These are phyloP conservation scores for Apostichopus leukothele DNA, from an alignment of 53 echinoderm and acorn worm species.

Conservation along the genomic window DNA sequence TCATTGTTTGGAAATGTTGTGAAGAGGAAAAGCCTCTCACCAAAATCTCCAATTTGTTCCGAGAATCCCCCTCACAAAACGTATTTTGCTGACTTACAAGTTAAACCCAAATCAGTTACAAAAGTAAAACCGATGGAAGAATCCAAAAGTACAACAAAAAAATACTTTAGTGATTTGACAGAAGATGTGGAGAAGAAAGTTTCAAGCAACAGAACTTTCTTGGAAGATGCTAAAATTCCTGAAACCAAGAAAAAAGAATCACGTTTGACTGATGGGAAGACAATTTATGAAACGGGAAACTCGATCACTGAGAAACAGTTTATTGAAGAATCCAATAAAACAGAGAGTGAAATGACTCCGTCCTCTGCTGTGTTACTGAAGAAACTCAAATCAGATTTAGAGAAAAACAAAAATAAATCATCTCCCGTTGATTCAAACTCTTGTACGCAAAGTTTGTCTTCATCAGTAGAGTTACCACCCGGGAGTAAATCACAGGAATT, in stretches of 20 bases:
- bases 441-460: neutral
- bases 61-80: neutral
- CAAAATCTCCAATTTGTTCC: constrained; percentile 27
- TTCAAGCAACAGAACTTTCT: neutral
- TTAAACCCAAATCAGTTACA: neutral
- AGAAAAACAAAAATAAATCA: neutral
- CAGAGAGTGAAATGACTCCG: neutral
- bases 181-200: neutral
- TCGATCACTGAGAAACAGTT: too few relatives aligned
- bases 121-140: neutral
- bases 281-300: neutral
- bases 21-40: constrained; percentile 46
- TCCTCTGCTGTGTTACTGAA: neutral
- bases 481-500: constrained; percentile 21
- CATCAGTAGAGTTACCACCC: neutral
- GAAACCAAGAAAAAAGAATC: neutral
- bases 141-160: neutral
- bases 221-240: neutral
- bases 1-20: constrained; percentile 80
- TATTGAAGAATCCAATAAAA: neutral
- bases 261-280: neutral
- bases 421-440: neutral
- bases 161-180: constrained; percentile 9
- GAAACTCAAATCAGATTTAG: constrained; percentile 35
- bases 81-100: constrained; percentile 17